Conservation (phyloP, 2,888 invertebrate genomes). For the Busseola fusca region DNA sequence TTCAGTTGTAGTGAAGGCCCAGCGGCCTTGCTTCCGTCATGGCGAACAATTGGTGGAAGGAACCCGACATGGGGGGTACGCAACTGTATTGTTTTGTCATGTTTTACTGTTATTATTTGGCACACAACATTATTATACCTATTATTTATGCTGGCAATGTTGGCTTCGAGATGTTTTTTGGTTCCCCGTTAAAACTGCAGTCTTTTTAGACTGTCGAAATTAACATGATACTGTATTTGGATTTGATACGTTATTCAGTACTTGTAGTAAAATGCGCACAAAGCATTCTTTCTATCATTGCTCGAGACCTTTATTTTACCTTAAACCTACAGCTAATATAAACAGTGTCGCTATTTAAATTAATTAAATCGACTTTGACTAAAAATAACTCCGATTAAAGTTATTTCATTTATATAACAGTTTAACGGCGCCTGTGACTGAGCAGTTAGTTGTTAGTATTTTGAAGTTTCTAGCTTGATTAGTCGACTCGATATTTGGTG, state of each 20-base stretch:
- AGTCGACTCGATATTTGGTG: background rate
- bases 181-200: too few species aligned
- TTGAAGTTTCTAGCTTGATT: background rate
- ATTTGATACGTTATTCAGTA: too few species aligned
- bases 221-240: slow-evolving; percentile 6
- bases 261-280: slow-evolving; percentile 1
- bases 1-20: slow-evolving; percentile 60
- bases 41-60: slow-evolving; percentile 77
- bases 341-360: slow-evolving; percentile 22
- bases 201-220: too few species aligned
- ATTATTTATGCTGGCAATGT: slow-evolving; percentile 1
- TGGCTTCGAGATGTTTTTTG: background rate
- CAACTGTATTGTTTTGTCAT: background rate
- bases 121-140: background rate
- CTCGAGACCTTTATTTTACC: background rate
- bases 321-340: too few species aligned
- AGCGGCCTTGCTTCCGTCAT: slow-evolving; percentile 60
- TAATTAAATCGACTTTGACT: background rate
- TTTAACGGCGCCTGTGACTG: background rate
- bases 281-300: background rate
- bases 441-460: slow-evolving; percentile 8
- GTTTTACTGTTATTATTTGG: background rate
- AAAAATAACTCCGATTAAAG: slow-evolving; percentile 26
- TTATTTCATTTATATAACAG: slow-evolving; percentile 8
- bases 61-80: slow-evolving; percentile 78